Evolutionary conservation across 2,113 vertebrate genomes (phyloP), one percentile per base, ranked within the genome.

Genomic region (Pteruthius melanotis): DNA sequence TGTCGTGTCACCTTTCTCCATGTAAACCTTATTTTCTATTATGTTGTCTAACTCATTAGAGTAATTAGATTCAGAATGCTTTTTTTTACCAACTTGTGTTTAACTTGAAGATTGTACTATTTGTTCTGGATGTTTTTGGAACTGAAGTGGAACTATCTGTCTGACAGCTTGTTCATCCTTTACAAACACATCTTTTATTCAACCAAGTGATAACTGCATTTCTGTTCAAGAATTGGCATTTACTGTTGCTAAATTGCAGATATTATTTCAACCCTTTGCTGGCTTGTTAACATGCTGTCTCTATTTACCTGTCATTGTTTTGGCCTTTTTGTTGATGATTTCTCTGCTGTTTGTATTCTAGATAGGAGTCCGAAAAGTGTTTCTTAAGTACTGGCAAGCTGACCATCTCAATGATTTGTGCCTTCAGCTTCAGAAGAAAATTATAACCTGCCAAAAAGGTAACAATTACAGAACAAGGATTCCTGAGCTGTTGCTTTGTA

Each of bases 371-470:
- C 98, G 97, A 83, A 99, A 99, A 97, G 99, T 99, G 74, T 99
- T 99, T 96, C 97, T 99, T 93, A 99, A 98, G 94, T 99, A 99
- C 97, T 99, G 99, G 98, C 99, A 99, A 80, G 98, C 98, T n/a
- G 98, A 99, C 97, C 99, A 99, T 96, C 98, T 99, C 76, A 98
- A 98, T 4, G 98, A 99, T 76, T 97, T 99, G 97, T 99, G 99
- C 96, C 98, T 98, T 94, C 99, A 99, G 93, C 97, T 99, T 59
- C 98, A 98, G 96, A 98, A 97, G 91, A 99, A 98, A 98, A 98
- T 99, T 76, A 97, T 99, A 97, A 99, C 98, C 93, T 99, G 99
- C 95, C 99, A 99, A 93, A 99, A 99, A 99, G 99, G 99, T 99
- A 99, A 98, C 61, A 35, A 50, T 83, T 69, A 50, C 42, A 42